Conservation (phyloP, 2,888 invertebrate species). For the Iphiclides podalirius region DNA sequence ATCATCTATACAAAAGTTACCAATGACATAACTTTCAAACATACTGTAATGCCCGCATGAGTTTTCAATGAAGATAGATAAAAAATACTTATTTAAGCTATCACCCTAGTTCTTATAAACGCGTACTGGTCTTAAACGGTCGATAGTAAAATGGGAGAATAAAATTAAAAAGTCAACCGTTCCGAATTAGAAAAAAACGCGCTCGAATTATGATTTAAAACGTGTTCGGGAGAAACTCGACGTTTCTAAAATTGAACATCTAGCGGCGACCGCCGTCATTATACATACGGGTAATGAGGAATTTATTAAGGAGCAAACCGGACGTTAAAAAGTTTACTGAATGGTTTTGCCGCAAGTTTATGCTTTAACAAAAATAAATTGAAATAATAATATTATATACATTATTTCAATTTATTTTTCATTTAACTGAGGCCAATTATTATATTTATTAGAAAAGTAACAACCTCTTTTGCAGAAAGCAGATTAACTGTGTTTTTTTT, state of each 20-base stretch:
- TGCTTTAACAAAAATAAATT: too few relatives aligned
- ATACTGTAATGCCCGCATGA: too few relatives aligned
- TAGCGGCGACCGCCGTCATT: constrained; percentile 66
- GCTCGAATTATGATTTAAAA: constrained; percentile 80
- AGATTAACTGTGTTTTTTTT: too few relatives aligned
- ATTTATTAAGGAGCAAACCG: constrained; percentile 44
- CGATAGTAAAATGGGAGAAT: constrained; percentile 35
- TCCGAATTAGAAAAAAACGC: constrained; percentile 69
- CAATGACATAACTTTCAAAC: too few relatives aligned
- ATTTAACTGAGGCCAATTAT: too few relatives aligned
- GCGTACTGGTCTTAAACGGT: constrained; percentile 2
- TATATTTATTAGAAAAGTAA: too few relatives aligned
- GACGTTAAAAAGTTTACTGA: constrained; percentile 37
- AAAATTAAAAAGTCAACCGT: constrained; percentile 62
- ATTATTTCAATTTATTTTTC: too few relatives aligned
- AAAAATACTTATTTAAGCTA: not conserved
- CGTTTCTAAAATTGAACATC: constrained; percentile 75
- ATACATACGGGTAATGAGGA: constrained; percentile 74
- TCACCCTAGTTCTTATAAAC: not conserved
- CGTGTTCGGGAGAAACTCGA: constrained; percentile 79
- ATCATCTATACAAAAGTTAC: too few relatives aligned
- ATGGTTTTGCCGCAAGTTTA: not conserved
- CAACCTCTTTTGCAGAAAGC: too few relatives aligned
- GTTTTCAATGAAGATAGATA: too few relatives aligned
- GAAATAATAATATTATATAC: too few relatives aligned